Evolutionary conservation across 2,888 invertebrate genomes (phyloP).

Genomic region (Thymelicus sylvestris): DNA sequence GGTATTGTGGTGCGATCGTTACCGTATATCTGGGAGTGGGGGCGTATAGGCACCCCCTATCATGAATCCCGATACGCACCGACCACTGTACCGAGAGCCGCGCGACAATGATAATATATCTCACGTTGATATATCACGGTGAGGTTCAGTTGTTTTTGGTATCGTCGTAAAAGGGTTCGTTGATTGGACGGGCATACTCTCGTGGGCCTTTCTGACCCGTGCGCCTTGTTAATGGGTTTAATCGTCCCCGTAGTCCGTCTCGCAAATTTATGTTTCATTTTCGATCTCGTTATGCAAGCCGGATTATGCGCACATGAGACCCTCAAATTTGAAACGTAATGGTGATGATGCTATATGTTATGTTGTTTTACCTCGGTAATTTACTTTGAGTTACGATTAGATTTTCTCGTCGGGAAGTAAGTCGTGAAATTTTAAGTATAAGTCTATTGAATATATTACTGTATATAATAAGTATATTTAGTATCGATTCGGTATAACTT

Average conservation of each 20-base stretch:
- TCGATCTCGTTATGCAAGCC: constrained; percentile 80
- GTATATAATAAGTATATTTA: too few relatives aligned
- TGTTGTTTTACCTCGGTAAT: constrained; percentile 25
- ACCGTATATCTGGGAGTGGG: constrained; percentile 79
- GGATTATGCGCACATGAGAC: constrained; percentile 73
- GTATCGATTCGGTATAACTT: not conserved
- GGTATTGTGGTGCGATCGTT: constrained; percentile 82
- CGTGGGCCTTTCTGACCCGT: constrained; percentile 70
- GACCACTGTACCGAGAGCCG: constrained; percentile 66
- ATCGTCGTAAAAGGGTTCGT: constrained; percentile 70
- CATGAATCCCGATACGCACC: constrained; percentile 81
- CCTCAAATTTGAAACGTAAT: constrained; percentile 64
- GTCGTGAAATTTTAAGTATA: too few relatives aligned
- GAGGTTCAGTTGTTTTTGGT: constrained; percentile 45
- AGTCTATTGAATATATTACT: too few relatives aligned
- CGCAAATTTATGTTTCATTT: constrained; percentile 83
- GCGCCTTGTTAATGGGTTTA: constrained; percentile 81
- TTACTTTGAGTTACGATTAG: not conserved
- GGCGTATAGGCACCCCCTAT: constrained; percentile 74
- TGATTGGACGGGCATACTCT: constrained; percentile 72
- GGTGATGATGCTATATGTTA: constrained; percentile 70
- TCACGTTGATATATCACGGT: constrained; percentile 41
- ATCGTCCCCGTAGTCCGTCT: constrained; percentile 79
- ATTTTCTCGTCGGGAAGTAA: not conserved
- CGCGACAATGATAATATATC: constrained; percentile 57